Evolutionary conservation across 2,888 invertebrate genomes (phyloP).

Genomic region (Lasius fuliginosus): DNA sequence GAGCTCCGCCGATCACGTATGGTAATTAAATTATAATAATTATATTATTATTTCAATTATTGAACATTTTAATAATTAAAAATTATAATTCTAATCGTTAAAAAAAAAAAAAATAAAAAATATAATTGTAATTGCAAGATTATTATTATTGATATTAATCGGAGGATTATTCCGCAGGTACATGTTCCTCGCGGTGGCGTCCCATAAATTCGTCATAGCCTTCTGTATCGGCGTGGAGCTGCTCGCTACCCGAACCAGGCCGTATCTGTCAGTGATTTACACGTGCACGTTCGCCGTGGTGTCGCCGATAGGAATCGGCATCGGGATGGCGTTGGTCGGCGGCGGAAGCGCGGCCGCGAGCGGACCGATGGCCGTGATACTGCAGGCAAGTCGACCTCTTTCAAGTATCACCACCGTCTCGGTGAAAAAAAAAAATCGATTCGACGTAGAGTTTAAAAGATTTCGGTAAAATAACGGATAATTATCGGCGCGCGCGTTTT

Average conservation of each 20-base stretch:
- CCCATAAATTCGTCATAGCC: constrained; percentile 95
- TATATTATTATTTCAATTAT: neutral
- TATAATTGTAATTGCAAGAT: neutral
- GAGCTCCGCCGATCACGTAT: constrained; percentile 85
- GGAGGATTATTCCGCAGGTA: constrained; percentile 88
- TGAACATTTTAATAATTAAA: neutral
- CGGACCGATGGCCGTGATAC: constrained; percentile 86
- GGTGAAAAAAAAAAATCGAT: neutral
- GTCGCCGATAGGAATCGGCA: constrained; percentile 93
- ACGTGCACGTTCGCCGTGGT: constrained; percentile 93
- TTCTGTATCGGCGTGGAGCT: constrained; percentile 96
- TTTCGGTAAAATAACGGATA: neutral
- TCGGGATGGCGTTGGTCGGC: constrained; percentile 90
- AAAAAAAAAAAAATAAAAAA: neutral
- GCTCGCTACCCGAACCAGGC: constrained; percentile 90
- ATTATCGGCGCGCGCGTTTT: neutral
- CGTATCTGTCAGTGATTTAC: constrained; percentile 89
- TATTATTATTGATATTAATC: neutral
- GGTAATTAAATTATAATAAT: constrained; percentile 77
- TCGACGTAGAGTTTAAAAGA: neutral
- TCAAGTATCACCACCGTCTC: neutral
- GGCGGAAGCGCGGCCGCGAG: constrained; percentile 88
- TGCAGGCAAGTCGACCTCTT: constrained; percentile 78
- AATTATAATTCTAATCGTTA: neutral
- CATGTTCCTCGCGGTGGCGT: constrained; percentile 94